Evolutionary conservation across 2,113 vertebrate genomes (phyloP).

Genomic region (Oostethus manadensis): DNA sequence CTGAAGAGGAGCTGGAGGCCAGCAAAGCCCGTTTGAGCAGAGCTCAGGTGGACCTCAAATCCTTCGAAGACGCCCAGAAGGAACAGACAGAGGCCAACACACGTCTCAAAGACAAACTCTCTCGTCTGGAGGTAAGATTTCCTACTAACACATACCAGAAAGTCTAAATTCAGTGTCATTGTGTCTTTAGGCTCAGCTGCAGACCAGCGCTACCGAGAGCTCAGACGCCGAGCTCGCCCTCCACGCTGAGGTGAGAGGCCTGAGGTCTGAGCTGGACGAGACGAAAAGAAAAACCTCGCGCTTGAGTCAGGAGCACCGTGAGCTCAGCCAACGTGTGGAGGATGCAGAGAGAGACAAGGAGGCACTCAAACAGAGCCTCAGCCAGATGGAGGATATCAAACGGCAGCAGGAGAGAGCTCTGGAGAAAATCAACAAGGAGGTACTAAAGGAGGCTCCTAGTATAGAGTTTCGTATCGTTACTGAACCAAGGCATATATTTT

Average conservation of each 20-base stretch:
- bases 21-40: slow-evolving; percentile 69
- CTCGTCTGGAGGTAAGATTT: slow-evolving; percentile 65
- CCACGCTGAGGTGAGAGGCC: slow-evolving; percentile 69
- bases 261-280: slow-evolving; percentile 81
- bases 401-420: slow-evolving; percentile 71
- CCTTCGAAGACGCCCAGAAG: slow-evolving; percentile 30
- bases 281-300: slow-evolving; percentile 57
- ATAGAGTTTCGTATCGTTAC: neutral
- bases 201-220: slow-evolving; percentile 57
- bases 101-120: slow-evolving; percentile 62
- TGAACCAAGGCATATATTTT: neutral
- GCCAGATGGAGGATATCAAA: slow-evolving; percentile 80
- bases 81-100: slow-evolving; percentile 43
- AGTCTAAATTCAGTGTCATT: neutral
- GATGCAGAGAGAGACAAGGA: slow-evolving; percentile 80
- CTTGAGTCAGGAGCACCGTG: slow-evolving; percentile 75
- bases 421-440: slow-evolving; percentile 71
- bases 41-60: slow-evolving; percentile 37
- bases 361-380: slow-evolving; percentile 66
- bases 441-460: slow-evolving; percentile 8
- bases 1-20: slow-evolving; percentile 74
- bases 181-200: slow-evolving; percentile 55
- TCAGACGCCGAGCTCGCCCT: slow-evolving; percentile 70
- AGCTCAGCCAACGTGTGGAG: slow-evolving; percentile 66
- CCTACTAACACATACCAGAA: neutral